A percentile compares a stretch with the other conserved stretches of the same genome.
phyloP scores from a whole-genome alignment of 2,888 invertebrate genomes.

The Shargacucullia verbasci region DNA sequence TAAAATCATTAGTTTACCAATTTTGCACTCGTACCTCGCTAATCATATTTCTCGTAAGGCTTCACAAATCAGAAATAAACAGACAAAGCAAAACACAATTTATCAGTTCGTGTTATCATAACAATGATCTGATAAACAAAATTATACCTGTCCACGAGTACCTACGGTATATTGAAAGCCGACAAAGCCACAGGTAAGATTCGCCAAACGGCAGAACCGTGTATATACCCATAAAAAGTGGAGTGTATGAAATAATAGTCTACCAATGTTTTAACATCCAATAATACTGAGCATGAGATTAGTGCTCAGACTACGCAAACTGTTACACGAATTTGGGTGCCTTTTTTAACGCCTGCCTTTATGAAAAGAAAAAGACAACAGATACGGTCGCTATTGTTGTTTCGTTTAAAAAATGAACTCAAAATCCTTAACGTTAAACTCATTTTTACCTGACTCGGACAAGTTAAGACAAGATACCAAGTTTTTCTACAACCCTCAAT shows the following conservation, averaged over 20 bases:
- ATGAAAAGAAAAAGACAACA: slow-evolving; percentile 26
- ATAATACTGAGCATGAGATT: slow-evolving; percentile 5
- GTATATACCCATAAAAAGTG: too few relatives aligned
- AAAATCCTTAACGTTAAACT: slow-evolving; percentile 54
- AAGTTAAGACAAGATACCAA: slow-evolving; percentile 61
- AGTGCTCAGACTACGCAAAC: slow-evolving; percentile 33
- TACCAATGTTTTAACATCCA: neutral
- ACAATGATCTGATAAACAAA: slow-evolving; percentile 43
- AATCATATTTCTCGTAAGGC: slow-evolving; percentile 12
- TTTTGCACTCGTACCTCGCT: too few relatives aligned
- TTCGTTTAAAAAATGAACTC: slow-evolving; percentile 43
- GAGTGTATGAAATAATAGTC: neutral
- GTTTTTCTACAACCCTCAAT: slow-evolving; percentile 21
- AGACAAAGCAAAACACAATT: slow-evolving; percentile 39
- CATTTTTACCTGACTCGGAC: slow-evolving; percentile 68
- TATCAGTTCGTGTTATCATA: slow-evolving; percentile 41
- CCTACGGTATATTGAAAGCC: slow-evolving; percentile 22
- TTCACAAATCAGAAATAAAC: slow-evolving; percentile 32
- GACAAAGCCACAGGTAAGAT: slow-evolving; percentile 37
- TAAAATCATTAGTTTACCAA: neutral
- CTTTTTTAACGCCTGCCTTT: slow-evolving; percentile 13
- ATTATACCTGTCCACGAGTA: slow-evolving; percentile 9
- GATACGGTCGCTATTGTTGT: slow-evolving; percentile 40
- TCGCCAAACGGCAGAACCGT: slow-evolving; percentile 13
- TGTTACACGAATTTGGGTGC: slow-evolving; percentile 28